These are phyloP conservation scores for Diaphora mendica DNA, from an alignment of 2,888 invertebrate species.

Conservation along the genomic window DNA sequence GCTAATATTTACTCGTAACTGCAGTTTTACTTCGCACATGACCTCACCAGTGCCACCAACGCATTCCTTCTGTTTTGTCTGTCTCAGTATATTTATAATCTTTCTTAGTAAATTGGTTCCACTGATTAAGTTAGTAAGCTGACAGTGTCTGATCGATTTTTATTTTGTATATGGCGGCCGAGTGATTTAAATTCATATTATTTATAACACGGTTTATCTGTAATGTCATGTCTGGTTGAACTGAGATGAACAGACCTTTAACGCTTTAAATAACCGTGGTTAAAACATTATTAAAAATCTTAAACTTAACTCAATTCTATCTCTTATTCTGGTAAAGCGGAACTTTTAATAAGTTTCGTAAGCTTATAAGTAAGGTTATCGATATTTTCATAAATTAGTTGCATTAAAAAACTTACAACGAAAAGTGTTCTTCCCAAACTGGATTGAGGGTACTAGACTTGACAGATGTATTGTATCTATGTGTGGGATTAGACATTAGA, in stretches of 20 bases:
- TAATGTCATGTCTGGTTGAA: not conserved
- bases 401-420: slow-evolving; percentile 89
- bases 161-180: not conserved
- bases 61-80: slow-evolving; percentile 28
- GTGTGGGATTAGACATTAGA: slow-evolving; percentile 91
- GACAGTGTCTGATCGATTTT: slow-evolving; percentile 8
- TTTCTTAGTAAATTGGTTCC: slow-evolving; percentile 25
- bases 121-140: slow-evolving; percentile 28
- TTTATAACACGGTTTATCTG: not conserved
- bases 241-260: not conserved
- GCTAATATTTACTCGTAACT: slow-evolving; percentile 17
- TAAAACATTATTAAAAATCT: not conserved
- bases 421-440: slow-evolving; percentile 98
- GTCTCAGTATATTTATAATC: slow-evolving; percentile 24
- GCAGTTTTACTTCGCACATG: slow-evolving; percentile 32
- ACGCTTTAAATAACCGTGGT: not conserved
- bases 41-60: slow-evolving; percentile 25
- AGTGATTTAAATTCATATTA: not conserved
- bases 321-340: not conserved
- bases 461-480: slow-evolving; percentile 96
- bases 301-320: not conserved
- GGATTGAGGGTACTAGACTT: slow-evolving; percentile 96
- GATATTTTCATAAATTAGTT: not conserved
- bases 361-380: not conserved
- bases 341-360: not conserved